Conservation (phyloP, 2,113 vertebrate species). For the Siniperca chuatsi region DNA sequence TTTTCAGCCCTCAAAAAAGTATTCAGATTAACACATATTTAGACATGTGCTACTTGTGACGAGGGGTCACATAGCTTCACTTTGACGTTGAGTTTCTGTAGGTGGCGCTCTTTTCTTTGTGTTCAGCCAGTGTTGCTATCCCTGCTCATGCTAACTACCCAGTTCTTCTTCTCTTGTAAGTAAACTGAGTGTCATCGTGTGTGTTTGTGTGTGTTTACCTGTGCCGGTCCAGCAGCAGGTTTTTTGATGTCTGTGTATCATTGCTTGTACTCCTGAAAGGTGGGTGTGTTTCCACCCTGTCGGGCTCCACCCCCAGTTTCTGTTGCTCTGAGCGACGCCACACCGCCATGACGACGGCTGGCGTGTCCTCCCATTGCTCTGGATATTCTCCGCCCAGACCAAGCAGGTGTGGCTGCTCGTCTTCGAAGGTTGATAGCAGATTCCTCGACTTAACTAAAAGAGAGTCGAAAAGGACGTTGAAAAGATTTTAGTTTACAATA, state of each 20-base stretch:
- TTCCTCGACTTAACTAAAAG: conserved; percentile 92
- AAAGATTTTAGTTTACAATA: neutral
- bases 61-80: too few relatives aligned
- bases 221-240: conserved; percentile 89
- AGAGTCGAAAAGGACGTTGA: neutral
- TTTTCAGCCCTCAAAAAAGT: too few relatives aligned
- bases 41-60: too few relatives aligned
- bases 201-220: conserved; percentile 82
- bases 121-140: too few relatives aligned
- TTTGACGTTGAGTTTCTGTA: too few relatives aligned
- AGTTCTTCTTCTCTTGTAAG: neutral
- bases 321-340: conserved; percentile 84
- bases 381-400: conserved; percentile 87
- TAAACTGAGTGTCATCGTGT: too few relatives aligned
- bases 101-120: too few relatives aligned
- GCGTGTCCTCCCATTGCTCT: conserved; percentile 85
- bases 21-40: too few relatives aligned
- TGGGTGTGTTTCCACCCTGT: conserved; percentile 70
- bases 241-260: conserved; percentile 86
- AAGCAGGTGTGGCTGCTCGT: conserved; percentile 86
- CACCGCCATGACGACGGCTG: conserved; percentile 83
- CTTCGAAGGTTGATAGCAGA: conserved; percentile 90
- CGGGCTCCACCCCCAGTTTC: conserved; percentile 78
- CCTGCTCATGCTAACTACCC: neutral
- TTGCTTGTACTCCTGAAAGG: conserved; percentile 87